Evolutionary conservation across 2,797 vertebrate genomes (phyloP), one percentile per base, ranked within the genome.

Genomic region (Centroberyx gerrardi): DNA sequence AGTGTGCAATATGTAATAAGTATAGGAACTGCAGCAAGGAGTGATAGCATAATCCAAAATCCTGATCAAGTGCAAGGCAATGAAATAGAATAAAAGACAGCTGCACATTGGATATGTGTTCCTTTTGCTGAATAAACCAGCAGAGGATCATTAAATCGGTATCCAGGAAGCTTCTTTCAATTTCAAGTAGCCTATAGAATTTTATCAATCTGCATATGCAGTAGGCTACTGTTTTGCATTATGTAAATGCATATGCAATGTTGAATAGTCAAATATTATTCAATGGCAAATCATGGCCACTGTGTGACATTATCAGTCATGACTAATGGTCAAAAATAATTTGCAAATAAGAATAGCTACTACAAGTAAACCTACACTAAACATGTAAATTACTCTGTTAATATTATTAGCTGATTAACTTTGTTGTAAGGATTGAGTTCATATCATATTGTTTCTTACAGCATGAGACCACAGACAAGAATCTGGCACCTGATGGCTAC

Each of bases 401-500:
- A 13, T 22, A 12, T 10, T 12, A 8, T 51, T n/a, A 31, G 62
- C 5, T 12, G 13, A 62, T 8, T 46, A 14, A 56, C 4, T 53
- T 28, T 62, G 1, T 17, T 38, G 2, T 13, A 31, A 17, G 61
- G 17, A 38, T 17, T 65, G 5, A 49, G 17, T 36, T 61, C 4
- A 52, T 14, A 29, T 53, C 48, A 12, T 58, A 14, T 27, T 27
- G 1, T 15, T 2, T 53, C 52, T 13, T 17, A 66, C 81, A 98
- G 97, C 92, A 96, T 62, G 97, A 98, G 89, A 96, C 95, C 3
- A 58, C 29, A 0, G 97, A 98, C 68, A 79, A 85, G 49, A 96
- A 97, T 71, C 65, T 98, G 87, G 94, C 96, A 31, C 96, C 96
- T 71, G 97, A 98, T 59, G 97, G 97, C 42, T 83, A 93, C 51